Evolutionary conservation across 2,888 invertebrate genomes (phyloP).

Genomic region (Horisme vitalbata): DNA sequence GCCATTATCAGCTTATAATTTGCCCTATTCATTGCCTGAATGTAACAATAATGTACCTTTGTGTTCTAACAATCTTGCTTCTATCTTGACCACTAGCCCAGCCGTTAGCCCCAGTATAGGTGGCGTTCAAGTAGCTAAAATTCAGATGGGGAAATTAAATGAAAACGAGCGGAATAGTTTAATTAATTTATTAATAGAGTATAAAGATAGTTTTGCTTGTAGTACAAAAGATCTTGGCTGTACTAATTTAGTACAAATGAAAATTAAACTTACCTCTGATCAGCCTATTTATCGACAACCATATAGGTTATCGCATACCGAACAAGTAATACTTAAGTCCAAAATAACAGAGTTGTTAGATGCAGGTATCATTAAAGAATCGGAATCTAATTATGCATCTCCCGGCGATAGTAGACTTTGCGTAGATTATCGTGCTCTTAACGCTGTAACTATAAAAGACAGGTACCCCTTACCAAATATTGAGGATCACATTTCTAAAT

Average conservation of each 20-base stretch:
- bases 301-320: constrained; percentile 12
- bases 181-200: neutral
- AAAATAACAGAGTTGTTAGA: constrained; percentile 32
- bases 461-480: constrained; percentile 28
- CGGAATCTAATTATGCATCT: constrained; percentile 32
- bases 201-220: constrained; percentile 23
- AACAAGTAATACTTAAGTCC: neutral
- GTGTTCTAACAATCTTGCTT: too few species aligned
- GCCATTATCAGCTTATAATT: too few species aligned
- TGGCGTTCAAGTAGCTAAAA: neutral
- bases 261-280: constrained; percentile 27
- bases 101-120: too few species aligned
- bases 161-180: neutral
- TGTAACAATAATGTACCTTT: too few species aligned
- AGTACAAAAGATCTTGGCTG: constrained; percentile 31
- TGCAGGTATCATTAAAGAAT: constrained; percentile 36
- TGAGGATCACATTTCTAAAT: too few species aligned
- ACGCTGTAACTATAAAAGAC: constrained; percentile 33
- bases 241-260: constrained; percentile 31
- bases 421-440: constrained; percentile 34
- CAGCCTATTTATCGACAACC: constrained; percentile 28
- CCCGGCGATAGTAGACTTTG: constrained; percentile 37
- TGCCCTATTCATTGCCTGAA: too few species aligned
- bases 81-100: too few species aligned
- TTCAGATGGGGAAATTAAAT: neutral